Percentiles rank a stretch among this genome's conserved stretches.
Conservation (phyloP, 2,888 invertebrate genomes). For the Copidosoma aretas region DNA sequence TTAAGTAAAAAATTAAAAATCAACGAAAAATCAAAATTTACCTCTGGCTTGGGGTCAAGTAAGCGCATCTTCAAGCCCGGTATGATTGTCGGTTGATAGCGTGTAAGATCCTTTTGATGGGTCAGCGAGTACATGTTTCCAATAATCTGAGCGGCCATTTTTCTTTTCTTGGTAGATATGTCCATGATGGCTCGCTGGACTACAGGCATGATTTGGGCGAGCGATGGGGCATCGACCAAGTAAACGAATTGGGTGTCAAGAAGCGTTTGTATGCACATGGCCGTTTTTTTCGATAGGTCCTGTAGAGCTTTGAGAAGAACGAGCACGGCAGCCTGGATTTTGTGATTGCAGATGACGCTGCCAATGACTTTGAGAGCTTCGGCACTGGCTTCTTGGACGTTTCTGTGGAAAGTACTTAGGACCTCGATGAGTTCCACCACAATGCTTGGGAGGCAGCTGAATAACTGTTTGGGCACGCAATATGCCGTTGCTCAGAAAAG, state of each 20-base stretch:
- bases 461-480: slow-evolving; percentile 98
- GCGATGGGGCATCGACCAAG: slow-evolving; percentile 97
- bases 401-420: slow-evolving; percentile 95
- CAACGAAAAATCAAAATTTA: slow-evolving; percentile 5
- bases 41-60: slow-evolving; percentile 97
- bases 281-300: slow-evolving; percentile 95
- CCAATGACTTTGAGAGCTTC: slow-evolving; percentile 96
- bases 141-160: slow-evolving; percentile 99
- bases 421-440: slow-evolving; percentile 98
- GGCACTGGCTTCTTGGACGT: slow-evolving; percentile 95
- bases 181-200: slow-evolving; percentile 98
- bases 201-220: slow-evolving; percentile 99
- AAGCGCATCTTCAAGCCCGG: slow-evolving; percentile 95
- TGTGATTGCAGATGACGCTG: slow-evolving; percentile 97
- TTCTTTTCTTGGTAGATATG: slow-evolving; percentile 95
- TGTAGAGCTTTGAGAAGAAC: slow-evolving; percentile 88
- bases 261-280: slow-evolving; percentile 88
- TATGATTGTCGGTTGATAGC: slow-evolving; percentile 94
- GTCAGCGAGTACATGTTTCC: slow-evolving; percentile 99
- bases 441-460: slow-evolving; percentile 96
- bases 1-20: neutral
- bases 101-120: slow-evolving; percentile 96
- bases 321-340: slow-evolving; percentile 93
- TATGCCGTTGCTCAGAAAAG: slow-evolving; percentile 97
- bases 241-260: slow-evolving; percentile 98